Evolutionary conservation across 92 coral and sea anemone species (phyloP), one percentile per base, ranked within the genome.

Genomic region (Parazoanthus atlanticus): DNA sequence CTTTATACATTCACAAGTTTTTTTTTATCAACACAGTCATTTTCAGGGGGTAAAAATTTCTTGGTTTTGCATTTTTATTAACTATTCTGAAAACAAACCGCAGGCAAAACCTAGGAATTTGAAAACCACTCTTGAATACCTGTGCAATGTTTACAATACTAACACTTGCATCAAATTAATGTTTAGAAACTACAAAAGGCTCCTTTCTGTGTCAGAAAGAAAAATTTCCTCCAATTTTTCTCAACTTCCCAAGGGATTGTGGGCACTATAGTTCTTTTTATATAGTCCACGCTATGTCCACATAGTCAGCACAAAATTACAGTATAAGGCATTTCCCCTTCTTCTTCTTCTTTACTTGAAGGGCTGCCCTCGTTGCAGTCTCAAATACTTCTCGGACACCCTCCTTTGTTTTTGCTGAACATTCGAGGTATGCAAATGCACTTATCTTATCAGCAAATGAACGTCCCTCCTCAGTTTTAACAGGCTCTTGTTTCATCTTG

Each of bases 401-500:
- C 31, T 95, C 98, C 85, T 97, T 97, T 78, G 98, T 97, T 86
- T 95, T 95, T 15, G 99, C 99, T 11, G 99, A 97, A 91, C 99
- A 97, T 89, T 97, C 99, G 91, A 97, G 85, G 92, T 94, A 97
- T 30, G 92, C 90, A 71, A 88, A 86, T 67, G 97, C 99, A 40
- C 88, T 89, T 83, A 97, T 94, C 88, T 92, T 94, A 67, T 93
- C 98, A 25, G 97, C 89, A 91, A 95, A 88, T 4, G 90, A 58
- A 11, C 94, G 88, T 9, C 96, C 99, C 30, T 96, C 98, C 16
- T 95, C 98, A 9, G 73, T 40, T 86, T 90, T 95, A n/a, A 96
- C 98, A 16, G 99, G 98, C 81, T 93, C 98, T 73, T 96, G 99
- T 88, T 95, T 96, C 99, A 95, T 96, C 99, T 96, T 95, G 7